These are phyloP conservation scores for Brachyalestes nurse DNA, from an alignment of 2,797 vertebrate genomes.

Conservation along the genomic window DNA sequence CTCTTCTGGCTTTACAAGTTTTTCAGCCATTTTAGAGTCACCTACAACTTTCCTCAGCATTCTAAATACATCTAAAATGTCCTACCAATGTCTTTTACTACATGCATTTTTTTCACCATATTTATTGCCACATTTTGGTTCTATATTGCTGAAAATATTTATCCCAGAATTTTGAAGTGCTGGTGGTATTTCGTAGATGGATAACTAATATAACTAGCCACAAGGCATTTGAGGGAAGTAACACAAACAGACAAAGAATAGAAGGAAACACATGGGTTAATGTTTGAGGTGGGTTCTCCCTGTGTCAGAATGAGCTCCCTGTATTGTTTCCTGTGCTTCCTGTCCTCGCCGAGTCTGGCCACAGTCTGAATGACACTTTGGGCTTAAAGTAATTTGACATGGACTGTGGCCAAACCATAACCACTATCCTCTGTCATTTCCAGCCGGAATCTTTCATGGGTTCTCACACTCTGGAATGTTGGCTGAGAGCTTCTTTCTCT, in stretches of 20 bases:
- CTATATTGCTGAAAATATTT: not conserved
- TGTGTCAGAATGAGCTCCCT: slow-evolving; percentile 8
- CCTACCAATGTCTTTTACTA: too few relatives aligned
- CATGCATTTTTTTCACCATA: too few relatives aligned
- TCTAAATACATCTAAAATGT: too few relatives aligned
- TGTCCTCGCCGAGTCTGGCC: not conserved
- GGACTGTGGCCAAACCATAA: not conserved
- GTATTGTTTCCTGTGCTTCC: slow-evolving; percentile 38
- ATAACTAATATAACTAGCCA: not conserved
- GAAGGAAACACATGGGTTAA: slow-evolving; percentile 14
- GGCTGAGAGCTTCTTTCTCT: not conserved
- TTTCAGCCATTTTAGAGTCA: too few relatives aligned
- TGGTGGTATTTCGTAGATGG: not conserved
- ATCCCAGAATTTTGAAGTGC: not conserved
- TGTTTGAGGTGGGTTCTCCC: slow-evolving; percentile 11
- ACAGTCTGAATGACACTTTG: not conserved
- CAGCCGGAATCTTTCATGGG: not conserved
- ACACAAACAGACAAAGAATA: slow-evolving; percentile 2
- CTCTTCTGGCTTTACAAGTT: too few relatives aligned
- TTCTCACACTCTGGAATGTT: not conserved
- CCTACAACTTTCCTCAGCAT: too few relatives aligned
- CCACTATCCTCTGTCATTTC: not conserved
- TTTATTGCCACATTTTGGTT: too few relatives aligned
- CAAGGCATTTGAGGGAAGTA: not conserved
- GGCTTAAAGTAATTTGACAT: not conserved